Base-by-base conservation (phyloP, 2,797 vertebrate species). In the Lagocephalus sceleratus region DNA sequence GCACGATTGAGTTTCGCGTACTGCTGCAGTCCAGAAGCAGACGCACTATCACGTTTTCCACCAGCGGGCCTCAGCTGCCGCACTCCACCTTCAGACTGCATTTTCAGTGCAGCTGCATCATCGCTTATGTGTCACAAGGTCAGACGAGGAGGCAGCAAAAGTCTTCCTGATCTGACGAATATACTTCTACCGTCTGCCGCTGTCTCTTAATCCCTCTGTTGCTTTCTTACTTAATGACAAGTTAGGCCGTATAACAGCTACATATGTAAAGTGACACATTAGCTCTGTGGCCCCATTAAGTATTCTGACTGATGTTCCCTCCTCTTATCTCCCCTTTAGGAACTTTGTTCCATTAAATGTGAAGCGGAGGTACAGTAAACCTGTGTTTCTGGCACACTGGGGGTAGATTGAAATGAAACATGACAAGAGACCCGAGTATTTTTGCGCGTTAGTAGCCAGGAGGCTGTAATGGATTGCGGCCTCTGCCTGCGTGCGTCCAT, bases 1-100 rank as follows among this genome's bases (percentile, higher is more conserved):
- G 63, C 63, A 76, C 38, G 85, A 90, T 90, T 82, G 81, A 83
- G 87, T 91, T 90, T 88, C 88, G 82, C 82, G 72, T 68, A 71
- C 76, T 86, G 68, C 83, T 81, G 82, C 87, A 84, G 61, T 70
- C 62, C 38, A 7, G 48, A 67, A 73, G 63, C 71, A 79, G 64
- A 67, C 45, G 48, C 68, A 68, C 77, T 57, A 71, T 82, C 74
- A 63, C 54, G 59, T 69, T 82, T 86, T 76, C 57, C 65, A 76
- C 68, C 61, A 74, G 71, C 75, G 48, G 62, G 60, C 68, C 63
- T 53, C 39, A 44, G 62, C 44, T 57, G n/a, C 62, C 51, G 32
- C 46, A 25, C 61, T 64, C 40, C 65, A 66, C 50, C 65, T 74
- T 80, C 62, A 71, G 52, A 72, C 55, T 66, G 54, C 66, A 51